A percentile compares a stretch with the other conserved stretches of the same genome.
These are phyloP conservation scores for Actenoides hombroni DNA, from an alignment of 2,113 vertebrate species.

Conservation along the genomic window DNA sequence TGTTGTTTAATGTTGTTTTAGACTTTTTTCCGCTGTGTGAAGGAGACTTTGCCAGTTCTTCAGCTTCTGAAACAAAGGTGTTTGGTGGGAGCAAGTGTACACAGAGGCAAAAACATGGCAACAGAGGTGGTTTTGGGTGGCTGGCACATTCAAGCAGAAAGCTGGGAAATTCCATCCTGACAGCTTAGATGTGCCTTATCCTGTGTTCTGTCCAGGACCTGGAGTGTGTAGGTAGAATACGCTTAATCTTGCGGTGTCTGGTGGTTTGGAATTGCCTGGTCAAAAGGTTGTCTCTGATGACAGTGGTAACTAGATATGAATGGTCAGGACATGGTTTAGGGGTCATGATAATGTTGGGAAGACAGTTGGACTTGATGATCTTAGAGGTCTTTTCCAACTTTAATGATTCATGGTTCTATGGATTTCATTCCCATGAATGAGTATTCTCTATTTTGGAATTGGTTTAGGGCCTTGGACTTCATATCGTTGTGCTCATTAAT, in stretches of 20 bases:
- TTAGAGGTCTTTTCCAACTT: too few relatives aligned
- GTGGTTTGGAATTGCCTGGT: background rate
- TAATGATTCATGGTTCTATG: too few relatives aligned
- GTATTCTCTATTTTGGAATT: background rate
- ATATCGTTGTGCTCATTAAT: accelerated
- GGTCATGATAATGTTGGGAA: too few relatives aligned
- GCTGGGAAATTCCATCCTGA: background rate
- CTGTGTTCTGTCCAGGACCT: background rate
- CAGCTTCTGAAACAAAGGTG: background rate
- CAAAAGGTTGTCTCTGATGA: background rate
- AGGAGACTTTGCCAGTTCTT: background rate
- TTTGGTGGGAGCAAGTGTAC: accelerated
- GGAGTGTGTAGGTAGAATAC: accelerated
- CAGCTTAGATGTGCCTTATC: background rate
- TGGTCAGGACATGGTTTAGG: too few relatives aligned
- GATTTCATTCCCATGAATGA: background rate
- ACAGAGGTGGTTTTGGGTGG: background rate
- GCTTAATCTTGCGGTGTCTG: background rate
- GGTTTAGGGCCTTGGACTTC: background rate
- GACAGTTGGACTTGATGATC: too few relatives aligned
- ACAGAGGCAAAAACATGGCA: accelerated
- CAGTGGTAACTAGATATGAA: too few relatives aligned
- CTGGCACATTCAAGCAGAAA: background rate
- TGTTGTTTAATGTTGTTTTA: background rate
- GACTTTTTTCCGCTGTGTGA: background rate